Percentiles rank a stretch among this genome's conserved stretches.
phyloP scores from a whole-genome alignment of 2,113 vertebrate species.

The Kryptolebias marmoratus region DNA sequence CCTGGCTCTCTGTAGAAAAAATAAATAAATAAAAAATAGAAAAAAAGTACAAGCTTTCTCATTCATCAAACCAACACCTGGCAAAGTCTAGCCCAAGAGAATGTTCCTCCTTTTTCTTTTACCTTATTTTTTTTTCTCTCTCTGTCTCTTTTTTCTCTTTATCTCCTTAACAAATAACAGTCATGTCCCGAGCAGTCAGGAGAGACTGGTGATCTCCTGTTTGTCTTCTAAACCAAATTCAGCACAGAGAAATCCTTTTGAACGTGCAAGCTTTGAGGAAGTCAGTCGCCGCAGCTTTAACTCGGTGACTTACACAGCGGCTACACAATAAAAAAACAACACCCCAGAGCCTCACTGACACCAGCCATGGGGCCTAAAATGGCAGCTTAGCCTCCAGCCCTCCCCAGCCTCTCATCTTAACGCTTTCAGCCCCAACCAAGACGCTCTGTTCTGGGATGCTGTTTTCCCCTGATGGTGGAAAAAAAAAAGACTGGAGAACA shows the following conservation, averaged over 20 bases:
- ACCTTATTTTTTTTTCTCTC: not conserved
- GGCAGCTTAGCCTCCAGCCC: conserved; percentile 52
- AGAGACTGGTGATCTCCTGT: conserved; percentile 45
- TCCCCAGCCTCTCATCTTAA: conserved; percentile 12
- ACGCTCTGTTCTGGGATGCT: conserved; percentile 15
- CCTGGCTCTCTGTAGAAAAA: conserved; percentile 29
- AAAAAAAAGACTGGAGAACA: not conserved
- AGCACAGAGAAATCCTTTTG: conserved; percentile 35
- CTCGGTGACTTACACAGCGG: conserved; percentile 29
- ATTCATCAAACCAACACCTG: conserved; percentile 76
- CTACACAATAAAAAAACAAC: conserved; percentile 52
- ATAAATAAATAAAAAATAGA: not conserved
- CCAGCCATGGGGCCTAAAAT: conserved; percentile 29
- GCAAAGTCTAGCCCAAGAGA: conserved; percentile 62
- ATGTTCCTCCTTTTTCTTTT: conserved; percentile 29
- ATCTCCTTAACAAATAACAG: conserved; percentile 58
- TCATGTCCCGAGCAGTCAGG: conserved; percentile 42
- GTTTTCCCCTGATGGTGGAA: conserved; percentile 5
- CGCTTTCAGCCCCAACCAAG: conserved; percentile 40
- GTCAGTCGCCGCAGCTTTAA: conserved; percentile 37
- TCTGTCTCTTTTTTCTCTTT: conserved; percentile 38
- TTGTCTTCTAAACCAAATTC: conserved; percentile 22
- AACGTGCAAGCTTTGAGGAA: conserved; percentile 37
- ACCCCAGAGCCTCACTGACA: conserved; percentile 56
- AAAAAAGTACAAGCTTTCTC: conserved; percentile 39